A percentile compares a stretch with the other conserved stretches of the same genome.
These are phyloP conservation scores for Petrolisthes manimaculis DNA, from an alignment of 2,888 invertebrate genomes.

Conservation along the genomic window DNA sequence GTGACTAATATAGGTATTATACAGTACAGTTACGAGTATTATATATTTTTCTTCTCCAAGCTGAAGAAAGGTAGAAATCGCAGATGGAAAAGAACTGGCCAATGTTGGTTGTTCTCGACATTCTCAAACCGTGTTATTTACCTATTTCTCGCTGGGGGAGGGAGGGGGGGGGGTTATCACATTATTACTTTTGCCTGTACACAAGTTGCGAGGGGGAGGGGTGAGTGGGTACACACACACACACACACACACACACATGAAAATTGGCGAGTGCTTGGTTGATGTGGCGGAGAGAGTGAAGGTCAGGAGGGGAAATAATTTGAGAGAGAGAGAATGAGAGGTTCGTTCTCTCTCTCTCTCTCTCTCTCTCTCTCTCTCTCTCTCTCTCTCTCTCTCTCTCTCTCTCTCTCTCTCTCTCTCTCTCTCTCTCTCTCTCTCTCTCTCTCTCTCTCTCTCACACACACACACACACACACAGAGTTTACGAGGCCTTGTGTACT, in stretches of 20 bases:
- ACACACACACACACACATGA: no score
- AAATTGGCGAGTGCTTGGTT: no score
- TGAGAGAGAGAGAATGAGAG: neutral
- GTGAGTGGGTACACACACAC: no score
- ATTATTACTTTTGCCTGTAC: no score
- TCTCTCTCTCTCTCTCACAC: no score
- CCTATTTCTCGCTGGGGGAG: no score
- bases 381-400: neutral
- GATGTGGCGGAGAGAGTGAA: neutral
- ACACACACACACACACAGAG: no score
- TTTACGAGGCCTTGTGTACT: no score
- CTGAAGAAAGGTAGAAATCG: neutral
- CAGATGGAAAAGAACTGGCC: neutral
- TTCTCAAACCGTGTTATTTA: no score
- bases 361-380: neutral
- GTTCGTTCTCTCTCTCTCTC: neutral
- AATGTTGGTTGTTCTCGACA: no score
- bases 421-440: constrained; percentile 18
- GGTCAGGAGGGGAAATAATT: neutral
- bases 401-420: constrained; percentile 18
- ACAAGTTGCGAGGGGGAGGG: no score
- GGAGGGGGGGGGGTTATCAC: no score
- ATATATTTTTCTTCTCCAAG: neutral
- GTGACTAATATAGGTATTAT: neutral
- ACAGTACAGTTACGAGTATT: neutral